Base-by-base conservation (phyloP, 2,113 vertebrate genomes). In the Epinephelus cyanopodus region DNA sequence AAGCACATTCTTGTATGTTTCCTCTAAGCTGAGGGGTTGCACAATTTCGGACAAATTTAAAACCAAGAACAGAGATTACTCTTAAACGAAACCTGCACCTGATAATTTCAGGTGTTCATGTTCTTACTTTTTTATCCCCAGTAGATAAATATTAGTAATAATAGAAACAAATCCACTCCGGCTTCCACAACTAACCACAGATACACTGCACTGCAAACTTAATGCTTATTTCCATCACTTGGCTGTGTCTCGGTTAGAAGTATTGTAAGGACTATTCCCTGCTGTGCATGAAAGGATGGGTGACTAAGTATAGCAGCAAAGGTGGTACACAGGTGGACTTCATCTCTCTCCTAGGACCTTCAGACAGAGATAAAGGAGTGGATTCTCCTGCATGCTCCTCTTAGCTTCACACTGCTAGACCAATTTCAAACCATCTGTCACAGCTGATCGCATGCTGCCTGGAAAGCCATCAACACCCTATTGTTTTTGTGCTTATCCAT, bases 361-460 rank as follows among this genome's bases (percentile, higher is more conserved):
- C 74, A 82, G 47, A 89, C 84, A 77, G 63, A 86, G 69, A 88
- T 60, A 75, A 73, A 92, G 68, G 17, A 79, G 70, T 13, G 64
- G 62, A 78, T 84, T 48, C 23, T 78, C 29, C 29, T 65, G 74
- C 60, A 63, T 45, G 7, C 42, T 70, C 47, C 76, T 75, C 47
- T 79, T 54, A 71, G 79, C 82, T 74, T 80, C 67, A 61, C 54
- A 66, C 45, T 33, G 66, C 70, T 48, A 71, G 39, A 87, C 72
- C 74, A 63, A 71, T 85, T 83, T 80, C 54, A 75, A 86, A 81
- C 60, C 79, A 82, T 86, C 89, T 77, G 81, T 81, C 74, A 77
- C 25, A 71, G 61, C 71, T 79, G 81, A 79, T 80, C 11, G 56
- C 72, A 74, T 18, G 69, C 63, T 57, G 77, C 77, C 61, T 79